A percentile compares a stretch with the other conserved stretches of the same genome.
phyloP scores from a whole-genome alignment of 2,888 invertebrate species.

The Augochlorella aurata region DNA sequence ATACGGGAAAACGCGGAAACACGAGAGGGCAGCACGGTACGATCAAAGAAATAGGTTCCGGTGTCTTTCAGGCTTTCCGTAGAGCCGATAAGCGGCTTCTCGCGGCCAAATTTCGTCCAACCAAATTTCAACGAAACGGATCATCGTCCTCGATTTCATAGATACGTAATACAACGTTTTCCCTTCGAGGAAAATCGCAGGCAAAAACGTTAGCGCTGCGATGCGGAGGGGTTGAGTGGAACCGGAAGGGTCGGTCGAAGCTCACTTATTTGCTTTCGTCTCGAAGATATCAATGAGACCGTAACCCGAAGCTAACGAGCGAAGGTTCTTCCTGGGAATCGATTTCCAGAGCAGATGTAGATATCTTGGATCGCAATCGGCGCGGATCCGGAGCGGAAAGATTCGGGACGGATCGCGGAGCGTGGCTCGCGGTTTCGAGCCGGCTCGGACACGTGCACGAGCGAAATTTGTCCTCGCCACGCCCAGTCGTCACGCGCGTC shows the following conservation, averaged over 20 bases:
- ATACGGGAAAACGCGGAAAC: slow-evolving; percentile 51
- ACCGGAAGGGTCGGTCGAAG: too few species aligned
- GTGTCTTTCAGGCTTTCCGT: not conserved
- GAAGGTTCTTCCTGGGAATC: slow-evolving; percentile 31
- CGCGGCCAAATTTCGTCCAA: not conserved
- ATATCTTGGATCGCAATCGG: slow-evolving; percentile 26
- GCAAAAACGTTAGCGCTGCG: too few species aligned
- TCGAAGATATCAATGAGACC: slow-evolving; percentile 39
- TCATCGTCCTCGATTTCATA: too few species aligned
- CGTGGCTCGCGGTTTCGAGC: not conserved
- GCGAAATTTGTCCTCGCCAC: slow-evolving; percentile 46
- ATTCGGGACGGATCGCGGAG: not conserved
- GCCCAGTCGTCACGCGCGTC: slow-evolving; percentile 33
- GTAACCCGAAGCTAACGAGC: slow-evolving; percentile 53
- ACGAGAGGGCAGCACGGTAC: slow-evolving; percentile 67
- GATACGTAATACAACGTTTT: too few species aligned
- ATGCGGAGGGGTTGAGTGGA: too few species aligned
- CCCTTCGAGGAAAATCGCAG: too few species aligned
- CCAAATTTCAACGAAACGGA: not conserved
- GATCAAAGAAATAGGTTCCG: slow-evolving; percentile 33
- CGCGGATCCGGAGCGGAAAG: not conserved
- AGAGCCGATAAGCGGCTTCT: not conserved
- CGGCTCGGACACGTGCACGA: not conserved
- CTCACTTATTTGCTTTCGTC: not conserved
- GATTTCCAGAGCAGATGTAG: too few species aligned